Evolutionary conservation across 2,113 vertebrate species (phyloP).

Genomic region (Clinocottus analis): DNA sequence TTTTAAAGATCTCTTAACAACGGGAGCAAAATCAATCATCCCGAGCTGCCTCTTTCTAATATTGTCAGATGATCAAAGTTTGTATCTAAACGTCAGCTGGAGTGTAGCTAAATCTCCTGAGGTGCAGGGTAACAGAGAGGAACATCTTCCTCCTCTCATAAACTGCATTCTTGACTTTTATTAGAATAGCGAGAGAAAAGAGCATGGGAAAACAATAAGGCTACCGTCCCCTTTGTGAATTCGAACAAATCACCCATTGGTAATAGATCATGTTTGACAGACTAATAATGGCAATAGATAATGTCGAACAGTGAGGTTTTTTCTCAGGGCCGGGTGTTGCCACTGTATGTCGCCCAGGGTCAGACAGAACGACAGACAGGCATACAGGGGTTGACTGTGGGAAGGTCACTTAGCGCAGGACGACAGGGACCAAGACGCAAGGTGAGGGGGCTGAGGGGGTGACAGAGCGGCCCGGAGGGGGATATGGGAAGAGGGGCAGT

Average conservation of each 20-base stretch:
- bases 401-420: constrained; percentile 69
- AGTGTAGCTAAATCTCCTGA: constrained; percentile 16
- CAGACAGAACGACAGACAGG: constrained; percentile 52
- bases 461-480: constrained; percentile 87
- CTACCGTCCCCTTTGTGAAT: constrained; percentile 18
- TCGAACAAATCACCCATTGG: constrained; percentile 27
- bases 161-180: constrained; percentile 40
- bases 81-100: constrained; percentile 25
- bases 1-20: constrained; percentile 68
- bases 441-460: constrained; percentile 81
- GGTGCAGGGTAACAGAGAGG: neutral
- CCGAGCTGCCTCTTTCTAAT: constrained; percentile 39
- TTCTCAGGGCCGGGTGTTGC: constrained; percentile 42
- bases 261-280: constrained; percentile 59
- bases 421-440: constrained; percentile 65
- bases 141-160: constrained; percentile 20
- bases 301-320: constrained; percentile 39
- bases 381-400: constrained; percentile 63
- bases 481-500: constrained; percentile 87
- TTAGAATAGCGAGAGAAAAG: constrained; percentile 23
- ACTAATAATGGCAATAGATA: constrained; percentile 60
- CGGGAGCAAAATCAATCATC: constrained; percentile 71
- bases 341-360: constrained; percentile 36
- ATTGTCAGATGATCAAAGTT: constrained; percentile 44
- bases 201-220: constrained; percentile 48